Conservation (phyloP, 2,797 vertebrate genomes). For the Acomys russatus region DNA sequence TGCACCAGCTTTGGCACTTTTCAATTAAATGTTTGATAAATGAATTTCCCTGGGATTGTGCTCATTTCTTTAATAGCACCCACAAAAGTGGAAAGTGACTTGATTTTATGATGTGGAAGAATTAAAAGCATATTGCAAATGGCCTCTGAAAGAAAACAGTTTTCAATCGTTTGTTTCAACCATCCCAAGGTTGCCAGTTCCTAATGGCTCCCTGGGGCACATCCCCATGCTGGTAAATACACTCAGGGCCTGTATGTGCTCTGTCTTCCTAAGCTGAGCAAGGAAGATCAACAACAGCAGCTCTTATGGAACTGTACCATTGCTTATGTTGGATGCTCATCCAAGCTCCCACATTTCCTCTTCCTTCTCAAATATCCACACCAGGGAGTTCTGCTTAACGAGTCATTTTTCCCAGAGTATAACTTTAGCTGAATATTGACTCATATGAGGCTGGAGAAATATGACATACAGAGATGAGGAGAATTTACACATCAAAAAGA, state of each 20-base stretch:
- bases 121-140: constrained; percentile 82
- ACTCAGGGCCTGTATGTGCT: constrained; percentile 1
- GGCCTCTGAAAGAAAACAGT: constrained; percentile 80
- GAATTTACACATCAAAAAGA: constrained; percentile 22
- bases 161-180: constrained; percentile 78
- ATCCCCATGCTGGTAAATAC: constrained; percentile 45
- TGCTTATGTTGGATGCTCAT: constrained; percentile 41
- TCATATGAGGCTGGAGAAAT: neutral
- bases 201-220: constrained; percentile 67
- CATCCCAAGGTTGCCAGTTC: constrained; percentile 76
- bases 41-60: constrained; percentile 77
- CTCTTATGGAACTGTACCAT: constrained; percentile 8
- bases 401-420: neutral
- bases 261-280: constrained; percentile 59
- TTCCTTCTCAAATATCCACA: constrained; percentile 54
- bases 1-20: constrained; percentile 72
- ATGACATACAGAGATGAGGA: neutral
- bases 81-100: constrained; percentile 76
- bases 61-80: constrained; percentile 77
- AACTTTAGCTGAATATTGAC: constrained; percentile 50
- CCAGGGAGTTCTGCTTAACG: constrained; percentile 35
- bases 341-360: constrained; percentile 23
- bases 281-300: constrained; percentile 42
- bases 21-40: constrained; percentile 83
- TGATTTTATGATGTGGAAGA: constrained; percentile 81